Base-by-base conservation (phyloP, 1,140 invertebrate genomes). In the Stegodyphus dumicola region DNA sequence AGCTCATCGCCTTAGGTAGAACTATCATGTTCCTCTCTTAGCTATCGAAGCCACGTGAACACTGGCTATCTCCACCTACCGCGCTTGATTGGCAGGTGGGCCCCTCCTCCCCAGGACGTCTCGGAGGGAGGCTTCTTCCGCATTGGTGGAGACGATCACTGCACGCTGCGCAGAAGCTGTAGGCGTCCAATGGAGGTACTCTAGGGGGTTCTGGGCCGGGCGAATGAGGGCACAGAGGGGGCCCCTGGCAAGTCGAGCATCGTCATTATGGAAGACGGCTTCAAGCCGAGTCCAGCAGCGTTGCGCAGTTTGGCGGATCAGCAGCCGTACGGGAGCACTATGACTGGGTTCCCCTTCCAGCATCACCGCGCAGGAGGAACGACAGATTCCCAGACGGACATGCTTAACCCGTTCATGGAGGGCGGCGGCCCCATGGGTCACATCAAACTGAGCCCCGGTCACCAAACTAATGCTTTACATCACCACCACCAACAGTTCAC, bases 1-100 rank as follows among this genome's bases (percentile, higher is more conserved):
- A 33, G 3, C 33, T 1, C 3, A 33, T 33, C 33, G 33, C 33
- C 3, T 3, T 33, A 33, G 33, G 33, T 33, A 33, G 33, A 33
- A 33, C 33, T 33, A 33, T 1, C 33, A 33, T 33, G 33, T 33
- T 33, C 33, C 33, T 33, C 33, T 33, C 33, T 33, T 33, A 33
- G 33, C 33, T 3, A 33, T 33, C 33, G 33, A 33, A 33, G 33
- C 1, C 56, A 60, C 56, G 56, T 60, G 56, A 60, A 60, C 56
- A 9, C 1, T 6, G 49, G 7, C 17, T 60, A 9, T 73, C 69
- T 74, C 81, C 74, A 85, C 81, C 81, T 64, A 85, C 64, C 17
- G 74, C n/a, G 73, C 64, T 17, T 85, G 81, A 85, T 85, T 85
- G 81, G 81, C 81, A 85, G 67, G 78, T 85, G 81, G 65, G 73